Base-by-base conservation (phyloP, 2,888 invertebrate species). In the Rhabditoides inermis region DNA sequence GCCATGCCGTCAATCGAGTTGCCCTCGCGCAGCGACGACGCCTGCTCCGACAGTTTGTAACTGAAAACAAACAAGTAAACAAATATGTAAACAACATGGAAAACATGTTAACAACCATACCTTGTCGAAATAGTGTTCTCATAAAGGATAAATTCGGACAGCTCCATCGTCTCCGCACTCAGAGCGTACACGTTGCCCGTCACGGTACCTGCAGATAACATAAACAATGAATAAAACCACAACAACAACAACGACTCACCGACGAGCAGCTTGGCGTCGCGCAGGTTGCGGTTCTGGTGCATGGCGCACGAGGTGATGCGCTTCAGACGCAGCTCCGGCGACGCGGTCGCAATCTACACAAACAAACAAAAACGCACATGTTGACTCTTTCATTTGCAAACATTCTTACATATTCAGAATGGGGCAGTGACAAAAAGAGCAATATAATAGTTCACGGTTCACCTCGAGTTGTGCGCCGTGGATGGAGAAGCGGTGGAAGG, bases 101-200 rank as follows among this genome's bases (percentile, higher is more conserved):
- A n/a, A n/a, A n/a, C n/a, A n/a, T n/a, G n/a, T n/a, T n/a, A n/a
- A n/a, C n/a, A n/a, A n/a, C n/a, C n/a, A n/a, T n/a, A n/a, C n/a
- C n/a, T n/a, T n/a, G n/a, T n/a, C n/a, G n/a, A n/a, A n/a, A n/a
- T n/a, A n/a, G n/a, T n/a, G n/a, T n/a, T n/a, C 20, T 50, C 50
- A 28, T 50, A 50, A n/a, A 50, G 45, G 23, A 50, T 50, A 23
- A 50, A 50, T 37, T 50, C 50, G 22, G 42, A 28, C 36, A 50
- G 22, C 15, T 44, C 50, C 12, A 40, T 44, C 2, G 44, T 50
- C 4, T 50, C 50, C 45, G 44, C 44, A 22, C 44, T 50, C 35
- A 50, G 42, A 12, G 50, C 42, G 37, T 44, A 50, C 6, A 50
- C 50, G 30, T 50, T 50, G 15, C 50, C 50, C 6, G 50, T 50